A percentile compares a stretch with the other conserved stretches of the same genome.
phyloP scores from a whole-genome alignment of 2,113 vertebrate species.

The Pogona vitticeps region DNA sequence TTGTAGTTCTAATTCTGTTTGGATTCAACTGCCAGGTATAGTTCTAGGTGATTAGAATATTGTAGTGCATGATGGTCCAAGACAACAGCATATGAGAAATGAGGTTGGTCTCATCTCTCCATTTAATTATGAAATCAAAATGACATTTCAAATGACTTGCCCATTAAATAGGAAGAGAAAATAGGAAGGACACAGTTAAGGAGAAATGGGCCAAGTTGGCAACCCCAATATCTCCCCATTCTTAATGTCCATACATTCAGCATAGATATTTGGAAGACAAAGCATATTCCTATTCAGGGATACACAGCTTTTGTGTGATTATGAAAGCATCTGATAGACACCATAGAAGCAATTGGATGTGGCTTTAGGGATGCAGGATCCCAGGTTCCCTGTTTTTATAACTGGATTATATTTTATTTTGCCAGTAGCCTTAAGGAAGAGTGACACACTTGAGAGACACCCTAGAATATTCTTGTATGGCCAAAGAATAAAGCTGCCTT shows the following conservation, averaged over 20 bases:
- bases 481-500: not conserved
- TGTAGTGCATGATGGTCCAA: too few relatives aligned
- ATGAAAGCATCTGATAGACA: not conserved
- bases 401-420: not conserved
- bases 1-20: too few relatives aligned
- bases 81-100: too few relatives aligned
- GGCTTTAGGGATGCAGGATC: not conserved
- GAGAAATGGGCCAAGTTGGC: too few relatives aligned
- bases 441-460: not conserved
- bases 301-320: not conserved
- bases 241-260: not conserved
- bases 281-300: not conserved
- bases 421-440: not conserved
- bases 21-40: too few relatives aligned
- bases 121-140: too few relatives aligned
- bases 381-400: not conserved
- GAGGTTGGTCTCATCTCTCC: not conserved
- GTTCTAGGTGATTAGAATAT: too few relatives aligned
- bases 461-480: not conserved
- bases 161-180: too few relatives aligned
- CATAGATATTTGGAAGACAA: not conserved
- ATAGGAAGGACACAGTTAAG: not conserved
- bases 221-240: not conserved
- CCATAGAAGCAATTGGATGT: not conserved
- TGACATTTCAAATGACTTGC: too few relatives aligned